These are phyloP conservation scores for Rutpela maculata DNA, from an alignment of 2,888 invertebrate genomes.

Conservation along the genomic window DNA sequence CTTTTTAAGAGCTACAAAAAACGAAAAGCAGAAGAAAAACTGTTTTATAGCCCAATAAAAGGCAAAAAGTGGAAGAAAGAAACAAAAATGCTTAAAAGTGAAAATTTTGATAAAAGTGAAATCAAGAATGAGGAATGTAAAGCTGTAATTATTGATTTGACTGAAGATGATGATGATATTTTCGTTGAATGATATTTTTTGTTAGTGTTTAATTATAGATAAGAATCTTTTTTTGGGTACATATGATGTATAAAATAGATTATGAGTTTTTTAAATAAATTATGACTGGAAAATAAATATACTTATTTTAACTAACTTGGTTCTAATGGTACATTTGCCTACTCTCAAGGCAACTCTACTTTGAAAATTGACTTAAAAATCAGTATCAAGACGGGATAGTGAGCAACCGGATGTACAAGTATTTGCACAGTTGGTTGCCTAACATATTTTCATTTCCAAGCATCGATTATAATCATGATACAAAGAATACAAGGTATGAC, in stretches of 20 bases:
- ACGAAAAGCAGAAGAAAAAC: slow-evolving; percentile 61
- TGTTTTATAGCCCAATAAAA: slow-evolving; percentile 49
- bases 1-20: slow-evolving; percentile 71
- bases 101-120: slow-evolving; percentile 45
- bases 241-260: not conserved
- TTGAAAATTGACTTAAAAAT: too few relatives aligned
- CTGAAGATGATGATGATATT: slow-evolving; percentile 39
- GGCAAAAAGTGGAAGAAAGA: slow-evolving; percentile 52
- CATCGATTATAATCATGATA: too few relatives aligned
- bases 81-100: slow-evolving; percentile 41
- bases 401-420: too few relatives aligned
- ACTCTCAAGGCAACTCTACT: too few relatives aligned
- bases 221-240: too few relatives aligned
- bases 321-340: not conserved
- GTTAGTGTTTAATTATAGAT: not conserved
- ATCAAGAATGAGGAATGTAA: slow-evolving; percentile 42
- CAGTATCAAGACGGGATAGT: too few relatives aligned
- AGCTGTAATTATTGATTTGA: slow-evolving; percentile 47
- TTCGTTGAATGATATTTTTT: slow-evolving; percentile 41
- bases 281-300: not conserved
- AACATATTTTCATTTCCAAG: too few relatives aligned
- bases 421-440: too few relatives aligned
- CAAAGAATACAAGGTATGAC: too few relatives aligned
- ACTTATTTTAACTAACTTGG: not conserved
- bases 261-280: not conserved